These are phyloP conservation scores for Heliconius hortense DNA, from an alignment of 2,888 invertebrate species.

Conservation along the genomic window DNA sequence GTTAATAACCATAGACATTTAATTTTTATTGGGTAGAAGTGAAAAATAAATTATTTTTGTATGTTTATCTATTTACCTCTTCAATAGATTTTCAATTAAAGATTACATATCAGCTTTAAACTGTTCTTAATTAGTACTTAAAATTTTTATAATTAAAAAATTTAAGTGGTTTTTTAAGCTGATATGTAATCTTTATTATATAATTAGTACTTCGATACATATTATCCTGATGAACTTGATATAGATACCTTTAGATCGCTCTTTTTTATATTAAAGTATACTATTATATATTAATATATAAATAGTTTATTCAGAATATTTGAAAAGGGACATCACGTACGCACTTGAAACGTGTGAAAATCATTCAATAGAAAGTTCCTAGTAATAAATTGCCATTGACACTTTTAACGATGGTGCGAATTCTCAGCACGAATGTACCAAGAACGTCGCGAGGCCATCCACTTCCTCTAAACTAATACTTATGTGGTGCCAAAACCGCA, in stretches of 20 bases:
- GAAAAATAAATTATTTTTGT: too few species aligned
- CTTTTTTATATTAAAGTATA: not conserved
- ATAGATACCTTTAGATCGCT: not conserved
- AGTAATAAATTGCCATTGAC: slow-evolving; percentile 39
- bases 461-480: slow-evolving; percentile 56
- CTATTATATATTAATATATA: not conserved
- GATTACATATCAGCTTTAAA: not conserved
- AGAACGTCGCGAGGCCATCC: slow-evolving; percentile 69
- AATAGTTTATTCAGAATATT: not conserved
- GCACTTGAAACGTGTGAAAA: slow-evolving; percentile 28
- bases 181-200: too few species aligned
- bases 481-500: slow-evolving; percentile 47
- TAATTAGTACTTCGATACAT: not conserved
- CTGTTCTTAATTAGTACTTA: not conserved
- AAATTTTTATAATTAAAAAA: too few species aligned
- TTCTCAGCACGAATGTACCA: slow-evolving; percentile 65
- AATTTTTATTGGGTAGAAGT: too few species aligned
- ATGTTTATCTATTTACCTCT: too few species aligned
- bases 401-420: slow-evolving; percentile 47
- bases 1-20: too few species aligned
- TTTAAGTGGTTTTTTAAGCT: too few species aligned
- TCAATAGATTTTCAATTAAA: not conserved
- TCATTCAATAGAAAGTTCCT: slow-evolving; percentile 41
- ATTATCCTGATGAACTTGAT: not conserved
- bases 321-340: slow-evolving; percentile 17